Evolutionary conservation across 2,888 invertebrate genomes (phyloP), one percentile per base, ranked within the genome.

Genomic region (Chrysolina oricalcia): DNA sequence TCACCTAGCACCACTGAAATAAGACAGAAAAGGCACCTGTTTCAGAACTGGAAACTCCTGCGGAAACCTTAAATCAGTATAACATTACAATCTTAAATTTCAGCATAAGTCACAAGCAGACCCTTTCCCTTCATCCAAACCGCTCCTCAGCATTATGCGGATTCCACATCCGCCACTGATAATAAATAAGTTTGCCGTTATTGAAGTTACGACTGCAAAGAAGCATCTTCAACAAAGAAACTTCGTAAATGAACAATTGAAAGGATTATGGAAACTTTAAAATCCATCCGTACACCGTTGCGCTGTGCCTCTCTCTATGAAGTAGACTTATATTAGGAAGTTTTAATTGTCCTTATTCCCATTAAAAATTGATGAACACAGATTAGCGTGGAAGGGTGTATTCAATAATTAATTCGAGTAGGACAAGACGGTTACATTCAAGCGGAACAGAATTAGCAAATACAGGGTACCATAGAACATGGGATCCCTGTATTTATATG

Each of bases 281-380:
- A 81, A 81, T 83, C 82, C 81, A 76, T 76, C 79, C 74, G 75
- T 73, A 78, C 75, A 50, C 27, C 50, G 48, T 53, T 21, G 21
- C 68, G 17, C 35, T 68, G 68, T 76, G 80, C 80, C 75, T 81
- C 74, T 78, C 77, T 79, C 78, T 78, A 81, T 82, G 80, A 83
- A 83, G 80, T 80, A 82, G 83, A 79, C 80, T 83, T 83, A 83
- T 81, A 83, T 85, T 83, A 83, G 81, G 81, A 84, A 85, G 84
- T 85, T 85, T 85, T 84, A 84, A 85, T 85, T 85, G 85, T 84
- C 80, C 80, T 82, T 75, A 82, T 84, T 81, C 81, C 82, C 83
- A 85, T 85, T 83, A 84, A 85, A 84, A 85, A 85, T 85, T 85
- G 84, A 85, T 83, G 85, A 84, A 82, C 82, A 79, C 80, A 78